Evolutionary conservation across 1,140 invertebrate genomes (phyloP), one percentile per base, ranked within the genome.

Genomic region (Drosophila nebulosa): DNA sequence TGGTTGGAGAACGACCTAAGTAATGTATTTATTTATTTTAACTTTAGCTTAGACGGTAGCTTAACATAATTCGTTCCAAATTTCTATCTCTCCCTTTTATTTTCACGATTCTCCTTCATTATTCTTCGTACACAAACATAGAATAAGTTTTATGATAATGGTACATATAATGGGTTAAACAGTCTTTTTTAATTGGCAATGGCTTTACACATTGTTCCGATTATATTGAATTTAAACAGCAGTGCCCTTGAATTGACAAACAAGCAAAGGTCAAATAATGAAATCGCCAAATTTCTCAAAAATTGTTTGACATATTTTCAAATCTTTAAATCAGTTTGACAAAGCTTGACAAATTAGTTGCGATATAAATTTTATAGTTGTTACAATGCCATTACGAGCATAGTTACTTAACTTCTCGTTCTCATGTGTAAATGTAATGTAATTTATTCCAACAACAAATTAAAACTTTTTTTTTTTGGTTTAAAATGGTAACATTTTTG

Each of bases 141-240:
- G 30, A 59, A 35, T 64, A 18, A 53, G 26, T 53, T 30, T 36
- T 35, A 24, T 60, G 22, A 42, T 27, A 55, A 65, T 74, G 50
- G 70, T 61, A 64, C 61, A 58, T 55, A 67, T 62, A 83, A 78
- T 73, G 63, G 67, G 55, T 70, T 73, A 64, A 81, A 73, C 81
- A 86, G 81, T 86, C 81, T 86, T 86, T 74, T 77, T 67, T 61
- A 75, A 81, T 81, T 81, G 70, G 70, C 78, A 88, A 85, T 88
- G 74, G 53, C 74, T 86, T 50, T 50, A 71, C 59, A 79, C 64
- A 84, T 78, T 79, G 55, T 73, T 79, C 27, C 39, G 52, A 57
- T 64, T 78, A 75, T 16, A 70, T 65, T 30, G 51, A 46, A 46
- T 46, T 46, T 46, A 36, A 61, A 67, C 55, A 79, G 52, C 7